A percentile compares a stretch with the other conserved stretches of the same genome.
Conservation (phyloP, 2,797 vertebrate genomes). For the Crypturellus tataupa region DNA sequence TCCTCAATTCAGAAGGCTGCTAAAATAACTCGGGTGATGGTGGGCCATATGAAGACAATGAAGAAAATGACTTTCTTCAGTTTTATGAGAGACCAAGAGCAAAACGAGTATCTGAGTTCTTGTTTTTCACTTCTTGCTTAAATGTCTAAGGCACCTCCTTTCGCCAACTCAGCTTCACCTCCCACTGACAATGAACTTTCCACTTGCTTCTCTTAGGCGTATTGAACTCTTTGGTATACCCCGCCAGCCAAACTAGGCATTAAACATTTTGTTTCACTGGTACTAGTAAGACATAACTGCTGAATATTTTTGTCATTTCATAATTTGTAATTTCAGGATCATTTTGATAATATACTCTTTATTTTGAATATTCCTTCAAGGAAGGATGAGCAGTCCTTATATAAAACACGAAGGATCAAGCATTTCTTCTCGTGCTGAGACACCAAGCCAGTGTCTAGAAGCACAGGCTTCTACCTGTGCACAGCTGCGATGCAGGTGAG, state of each 20-base stretch:
- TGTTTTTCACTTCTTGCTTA: not conserved
- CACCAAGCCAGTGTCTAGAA: not conserved
- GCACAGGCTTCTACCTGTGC: not conserved
- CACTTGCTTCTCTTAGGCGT: not conserved
- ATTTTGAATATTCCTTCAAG: slow-evolving; percentile 11
- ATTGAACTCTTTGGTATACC: not conserved
- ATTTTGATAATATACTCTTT: slow-evolving; percentile 7
- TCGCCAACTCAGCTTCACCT: not conserved
- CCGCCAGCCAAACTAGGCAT: not conserved
- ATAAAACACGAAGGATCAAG: not conserved
- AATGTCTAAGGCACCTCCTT: not conserved
- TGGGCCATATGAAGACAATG: not conserved
- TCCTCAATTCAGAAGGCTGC: accelerated
- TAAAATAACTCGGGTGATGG: too few species aligned
- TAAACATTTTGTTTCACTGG: not conserved
- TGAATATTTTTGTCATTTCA: not conserved
- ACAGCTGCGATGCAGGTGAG: not conserved
- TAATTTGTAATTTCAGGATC: not conserved
- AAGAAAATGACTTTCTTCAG: not conserved
- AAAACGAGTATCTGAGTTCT: not conserved
- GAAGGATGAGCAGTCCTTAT: not conserved
- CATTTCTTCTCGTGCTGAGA: not conserved
- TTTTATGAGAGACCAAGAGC: not conserved
- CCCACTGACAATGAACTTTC: not conserved
- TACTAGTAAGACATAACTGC: not conserved